A percentile compares a stretch with the other conserved stretches of the same genome.
Conservation (phyloP, 2,113 vertebrate genomes). For the Castor canadensis region DNA sequence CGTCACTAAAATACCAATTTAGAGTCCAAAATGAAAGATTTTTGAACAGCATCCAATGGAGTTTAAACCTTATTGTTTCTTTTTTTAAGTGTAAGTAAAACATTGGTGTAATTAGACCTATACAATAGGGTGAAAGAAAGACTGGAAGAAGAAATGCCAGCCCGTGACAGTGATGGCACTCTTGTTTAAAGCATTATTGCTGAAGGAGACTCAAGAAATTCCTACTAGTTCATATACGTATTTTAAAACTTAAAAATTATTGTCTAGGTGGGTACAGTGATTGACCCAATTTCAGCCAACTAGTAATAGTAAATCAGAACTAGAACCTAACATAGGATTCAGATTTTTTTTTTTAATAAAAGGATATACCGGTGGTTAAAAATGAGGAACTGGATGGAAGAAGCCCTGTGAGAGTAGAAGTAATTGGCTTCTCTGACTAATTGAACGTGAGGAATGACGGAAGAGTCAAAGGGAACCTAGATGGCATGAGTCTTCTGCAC, state of each 20-base stretch:
- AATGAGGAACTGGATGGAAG: neutral
- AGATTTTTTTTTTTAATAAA: neutral
- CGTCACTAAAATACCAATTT: neutral
- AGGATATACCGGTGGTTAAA: neutral
- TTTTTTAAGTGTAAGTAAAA: no score
- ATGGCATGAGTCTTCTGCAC: neutral
- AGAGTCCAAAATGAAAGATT: neutral
- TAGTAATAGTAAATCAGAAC: neutral
- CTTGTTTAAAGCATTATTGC: neutral
- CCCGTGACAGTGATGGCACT: neutral
- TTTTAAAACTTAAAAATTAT: neutral
- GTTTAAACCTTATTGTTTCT: neutral
- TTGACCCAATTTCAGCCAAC: neutral
- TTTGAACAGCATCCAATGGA: neutral
- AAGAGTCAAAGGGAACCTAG: neutral
- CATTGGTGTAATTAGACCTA: neutral
- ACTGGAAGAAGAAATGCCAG: neutral
- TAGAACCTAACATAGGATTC: neutral
- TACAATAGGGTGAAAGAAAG: neutral
- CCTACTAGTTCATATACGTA: neutral
- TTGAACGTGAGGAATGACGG: neutral
- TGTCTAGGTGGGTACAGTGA: neutral
- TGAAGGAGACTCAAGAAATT: neutral
- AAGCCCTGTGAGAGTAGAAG: neutral
- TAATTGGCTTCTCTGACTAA: neutral